Evolutionary conservation across 2,797 vertebrate species (phyloP).

Genomic region (Euthynnus affinis): DNA sequence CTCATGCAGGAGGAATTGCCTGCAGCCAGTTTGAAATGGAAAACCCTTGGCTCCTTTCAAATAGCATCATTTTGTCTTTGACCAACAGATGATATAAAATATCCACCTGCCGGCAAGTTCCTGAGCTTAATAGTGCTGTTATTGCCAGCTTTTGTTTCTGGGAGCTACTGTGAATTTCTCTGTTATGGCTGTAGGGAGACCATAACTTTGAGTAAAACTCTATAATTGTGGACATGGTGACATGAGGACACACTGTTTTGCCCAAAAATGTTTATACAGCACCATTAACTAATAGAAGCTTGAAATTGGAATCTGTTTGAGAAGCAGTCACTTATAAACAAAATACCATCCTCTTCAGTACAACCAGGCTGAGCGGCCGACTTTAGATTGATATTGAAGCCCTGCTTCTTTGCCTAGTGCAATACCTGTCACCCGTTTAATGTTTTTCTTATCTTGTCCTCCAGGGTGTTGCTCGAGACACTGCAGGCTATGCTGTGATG

Average conservation of each 20-base stretch:
- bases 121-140: constrained; percentile 43
- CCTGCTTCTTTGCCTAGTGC: background rate
- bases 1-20: constrained; percentile 41
- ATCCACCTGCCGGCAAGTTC: constrained; percentile 45
- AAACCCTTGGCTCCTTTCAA: constrained; percentile 29
- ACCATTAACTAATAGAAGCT: background rate
- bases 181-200: constrained; percentile 14
- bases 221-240: background rate
- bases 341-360: background rate
- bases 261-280: constrained; percentile 16
- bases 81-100: constrained; percentile 50
- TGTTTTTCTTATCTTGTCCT: constrained; percentile 58
- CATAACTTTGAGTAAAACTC: constrained; percentile 25
- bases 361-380: background rate
- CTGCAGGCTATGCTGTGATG: constrained; percentile 96
- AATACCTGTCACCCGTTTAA: constrained; percentile 42
- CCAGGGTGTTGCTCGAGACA: constrained; percentile 94
- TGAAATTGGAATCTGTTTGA: background rate
- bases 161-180: constrained; percentile 16
- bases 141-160: constrained; percentile 1
- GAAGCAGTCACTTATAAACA: constrained; percentile 8
- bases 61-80: constrained; percentile 51
- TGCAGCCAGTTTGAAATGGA: constrained; percentile 33
- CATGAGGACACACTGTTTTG: background rate
- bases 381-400: constrained; percentile 47